A percentile compares a stretch with the other conserved stretches of the same genome.
These are phyloP conservation scores for Pholis gunnellus DNA, from an alignment of 2,113 vertebrate species.

Conservation along the genomic window DNA sequence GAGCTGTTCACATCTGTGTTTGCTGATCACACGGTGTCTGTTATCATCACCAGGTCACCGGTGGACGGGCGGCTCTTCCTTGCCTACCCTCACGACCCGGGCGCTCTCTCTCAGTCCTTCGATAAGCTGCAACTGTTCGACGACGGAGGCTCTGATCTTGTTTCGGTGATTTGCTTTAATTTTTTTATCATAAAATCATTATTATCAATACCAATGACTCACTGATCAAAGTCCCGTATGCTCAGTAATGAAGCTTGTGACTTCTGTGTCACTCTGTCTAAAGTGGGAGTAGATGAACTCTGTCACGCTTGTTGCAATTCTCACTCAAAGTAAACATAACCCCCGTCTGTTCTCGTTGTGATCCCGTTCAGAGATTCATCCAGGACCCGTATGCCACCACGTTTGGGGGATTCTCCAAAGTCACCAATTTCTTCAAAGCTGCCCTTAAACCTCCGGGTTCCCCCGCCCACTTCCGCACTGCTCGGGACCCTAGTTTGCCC, in stretches of 20 bases:
- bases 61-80: conserved; percentile 91
- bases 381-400: conserved; percentile 94
- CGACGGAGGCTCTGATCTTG: conserved; percentile 88
- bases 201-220: neutral
- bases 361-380: conserved; percentile 87
- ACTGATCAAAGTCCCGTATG: neutral
- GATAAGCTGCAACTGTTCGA: conserved; percentile 91
- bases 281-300: neutral
- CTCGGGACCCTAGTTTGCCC: conserved; percentile 52
- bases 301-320: neutral
- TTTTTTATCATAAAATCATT: neutral
- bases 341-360: neutral
- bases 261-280: too few species aligned
- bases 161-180: conserved; percentile 83
- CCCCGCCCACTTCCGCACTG: conserved; percentile 31
- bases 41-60: conserved; percentile 84
- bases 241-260: neutral
- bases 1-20: neutral
- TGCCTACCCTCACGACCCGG: conserved; percentile 88
- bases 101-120: conserved; percentile 88
- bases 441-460: conserved; percentile 88
- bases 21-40: neutral
- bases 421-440: conserved; percentile 92
- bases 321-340: neutral
- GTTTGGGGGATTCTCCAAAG: conserved; percentile 93